Evolutionary conservation across 1,140 invertebrate genomes (phyloP).

Genomic region (Meteorus sp.): DNA sequence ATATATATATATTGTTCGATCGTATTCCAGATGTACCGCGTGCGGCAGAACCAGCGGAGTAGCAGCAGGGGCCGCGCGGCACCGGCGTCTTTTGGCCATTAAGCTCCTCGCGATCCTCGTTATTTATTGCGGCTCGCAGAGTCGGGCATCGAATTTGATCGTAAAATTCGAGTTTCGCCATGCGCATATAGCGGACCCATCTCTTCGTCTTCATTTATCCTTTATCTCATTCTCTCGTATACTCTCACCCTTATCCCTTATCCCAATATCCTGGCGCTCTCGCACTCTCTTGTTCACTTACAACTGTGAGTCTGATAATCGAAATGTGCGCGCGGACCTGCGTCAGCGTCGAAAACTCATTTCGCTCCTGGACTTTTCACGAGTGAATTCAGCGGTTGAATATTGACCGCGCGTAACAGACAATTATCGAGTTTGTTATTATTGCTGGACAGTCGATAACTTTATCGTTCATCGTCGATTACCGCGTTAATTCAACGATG

Average conservation of each 20-base stretch:
- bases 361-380: not conserved
- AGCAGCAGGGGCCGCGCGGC: not conserved
- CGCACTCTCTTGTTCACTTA: too few species aligned
- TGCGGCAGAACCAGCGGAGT: not conserved
- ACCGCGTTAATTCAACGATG: slow-evolving; percentile 11
- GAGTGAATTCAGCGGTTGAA: too few species aligned
- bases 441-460: slow-evolving; percentile 6
- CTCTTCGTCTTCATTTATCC: slow-evolving; percentile 22
- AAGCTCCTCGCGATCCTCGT: slow-evolving; percentile 22
- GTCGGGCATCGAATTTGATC: slow-evolving; percentile 19
- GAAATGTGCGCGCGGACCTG: too few species aligned
- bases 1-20: slow-evolving; percentile 3
- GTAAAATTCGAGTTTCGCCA: slow-evolving; percentile 19
- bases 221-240: not conserved
- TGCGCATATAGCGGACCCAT: not conserved
- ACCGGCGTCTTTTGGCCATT: slow-evolving; percentile 25
- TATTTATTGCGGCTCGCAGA: slow-evolving; percentile 24
- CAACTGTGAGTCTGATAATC: too few species aligned
- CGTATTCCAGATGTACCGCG: slow-evolving; percentile 17
- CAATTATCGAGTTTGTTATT: not conserved
- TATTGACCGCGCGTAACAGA: too few species aligned
- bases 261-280: too few species aligned
- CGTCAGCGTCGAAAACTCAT: not conserved
- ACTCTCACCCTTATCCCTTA: too few species aligned
- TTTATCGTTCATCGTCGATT: slow-evolving; percentile 18